Evolutionary conservation across 37 sponge, comb jelly and placozoan genomes (phyloP).

Genomic region (Theonella swinhoei): DNA sequence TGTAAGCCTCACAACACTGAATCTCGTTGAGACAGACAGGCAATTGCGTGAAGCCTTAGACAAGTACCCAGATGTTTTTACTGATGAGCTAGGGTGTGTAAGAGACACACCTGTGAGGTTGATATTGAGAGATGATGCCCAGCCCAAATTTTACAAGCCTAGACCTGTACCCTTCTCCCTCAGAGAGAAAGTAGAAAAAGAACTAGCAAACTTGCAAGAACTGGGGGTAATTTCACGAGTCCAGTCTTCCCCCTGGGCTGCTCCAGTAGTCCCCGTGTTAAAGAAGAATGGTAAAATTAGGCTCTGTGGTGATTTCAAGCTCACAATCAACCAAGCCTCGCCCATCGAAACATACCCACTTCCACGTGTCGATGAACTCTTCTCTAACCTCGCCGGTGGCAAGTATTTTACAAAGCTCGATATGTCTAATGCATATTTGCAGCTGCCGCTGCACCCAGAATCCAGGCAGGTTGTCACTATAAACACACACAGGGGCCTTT

Average conservation of each 20-base stretch:
- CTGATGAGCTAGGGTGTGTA: no score
- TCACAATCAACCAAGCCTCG: not conserved
- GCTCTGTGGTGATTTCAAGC: slow-evolving; percentile 32
- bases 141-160: no score
- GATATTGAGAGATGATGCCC: no score
- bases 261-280: not conserved
- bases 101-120: no score
- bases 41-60: no score
- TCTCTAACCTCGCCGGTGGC: not conserved
- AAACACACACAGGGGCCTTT: no score
- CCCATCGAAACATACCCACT: not conserved
- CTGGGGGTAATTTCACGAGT: no score
- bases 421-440: slow-evolving; percentile 6
- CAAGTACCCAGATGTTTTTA: no score
- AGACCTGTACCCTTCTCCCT: no score
- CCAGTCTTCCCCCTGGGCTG: not conserved
- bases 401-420: slow-evolving; percentile 22
- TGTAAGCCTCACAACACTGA: no score
- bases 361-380: slow-evolving; percentile 1
- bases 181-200: no score
- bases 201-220: not conserved
- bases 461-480: slow-evolving; percentile 5
- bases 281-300: not conserved
- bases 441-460: not conserved
- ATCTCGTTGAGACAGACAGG: no score